Percentiles rank a stretch among this genome's conserved stretches.
Conservation (phyloP, 1,140 invertebrate species). For the Pseudomyrmex flavicornis region DNA sequence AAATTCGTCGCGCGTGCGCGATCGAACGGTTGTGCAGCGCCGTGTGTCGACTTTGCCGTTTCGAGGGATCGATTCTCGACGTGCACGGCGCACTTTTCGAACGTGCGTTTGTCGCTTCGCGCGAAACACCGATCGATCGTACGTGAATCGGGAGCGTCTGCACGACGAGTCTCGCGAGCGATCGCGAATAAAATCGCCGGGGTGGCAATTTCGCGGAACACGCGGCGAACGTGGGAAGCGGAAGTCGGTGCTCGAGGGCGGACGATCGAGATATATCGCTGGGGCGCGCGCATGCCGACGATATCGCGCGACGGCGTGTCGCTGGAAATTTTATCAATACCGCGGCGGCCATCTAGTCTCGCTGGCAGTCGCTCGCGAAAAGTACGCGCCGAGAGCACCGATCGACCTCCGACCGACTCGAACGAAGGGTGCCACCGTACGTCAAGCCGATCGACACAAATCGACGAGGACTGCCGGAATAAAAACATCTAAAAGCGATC, state of each 20-base stretch:
- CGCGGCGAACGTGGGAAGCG: not conserved
- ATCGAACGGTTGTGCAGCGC: not conserved
- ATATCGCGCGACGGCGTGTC: conserved; percentile 63
- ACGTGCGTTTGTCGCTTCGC: not conserved
- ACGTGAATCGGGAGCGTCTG: not conserved
- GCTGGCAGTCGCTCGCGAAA: conserved; percentile 77
- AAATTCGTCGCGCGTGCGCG: conserved; percentile 70
- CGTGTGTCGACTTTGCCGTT: conserved; percentile 57
- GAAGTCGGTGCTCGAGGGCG: conserved; percentile 42
- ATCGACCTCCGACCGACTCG: conserved; percentile 25
- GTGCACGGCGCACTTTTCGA: not conserved
- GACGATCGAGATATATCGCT: conserved; percentile 68
- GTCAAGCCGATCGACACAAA: conserved; percentile 29
- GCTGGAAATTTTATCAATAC: conserved; percentile 84
- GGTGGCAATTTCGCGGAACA: not conserved
- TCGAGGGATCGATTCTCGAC: conserved; percentile 63
- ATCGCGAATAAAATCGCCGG: not conserved
- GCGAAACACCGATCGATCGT: not conserved
- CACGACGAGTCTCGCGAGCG: not conserved
- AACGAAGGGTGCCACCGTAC: conserved; percentile 45
- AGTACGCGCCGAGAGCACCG: conserved; percentile 71
- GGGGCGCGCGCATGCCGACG: conserved; percentile 53
- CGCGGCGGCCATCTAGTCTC: conserved; percentile 74
- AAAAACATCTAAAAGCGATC: conserved; percentile 55
- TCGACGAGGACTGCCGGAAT: conserved; percentile 61